Conservation (phyloP, 2,797 vertebrate genomes). For the Anguilla megastoma region DNA sequence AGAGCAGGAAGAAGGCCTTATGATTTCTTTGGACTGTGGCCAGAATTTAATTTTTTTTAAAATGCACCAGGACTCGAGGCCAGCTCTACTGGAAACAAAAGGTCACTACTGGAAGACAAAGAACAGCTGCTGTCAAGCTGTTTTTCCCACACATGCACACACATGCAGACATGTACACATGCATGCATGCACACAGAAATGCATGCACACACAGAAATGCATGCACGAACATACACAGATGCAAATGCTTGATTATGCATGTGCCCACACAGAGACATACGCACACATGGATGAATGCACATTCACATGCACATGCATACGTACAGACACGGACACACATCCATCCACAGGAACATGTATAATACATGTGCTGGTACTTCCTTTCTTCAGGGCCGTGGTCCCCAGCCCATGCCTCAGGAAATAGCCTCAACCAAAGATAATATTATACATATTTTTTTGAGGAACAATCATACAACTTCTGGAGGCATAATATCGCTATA, state of each 20-base stretch:
- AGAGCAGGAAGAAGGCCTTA: neutral
- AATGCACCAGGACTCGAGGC: neutral
- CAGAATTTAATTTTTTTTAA: neutral
- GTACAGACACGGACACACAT: neutral
- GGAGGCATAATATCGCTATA: neutral
- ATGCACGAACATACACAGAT: neutral
- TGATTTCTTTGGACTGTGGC: neutral
- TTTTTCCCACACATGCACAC: constrained; percentile 7
- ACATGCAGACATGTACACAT: neutral
- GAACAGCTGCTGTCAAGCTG: constrained; percentile 11
- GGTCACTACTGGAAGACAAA: neutral
- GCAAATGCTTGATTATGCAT: neutral
- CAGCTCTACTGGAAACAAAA: neutral
- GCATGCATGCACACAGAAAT: neutral
- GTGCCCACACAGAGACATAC: neutral
- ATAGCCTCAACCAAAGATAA: too few relatives aligned
- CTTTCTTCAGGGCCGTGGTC: too few relatives aligned
- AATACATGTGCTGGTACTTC: too few relatives aligned
- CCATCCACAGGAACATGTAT: too few relatives aligned
- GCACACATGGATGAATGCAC: neutral
- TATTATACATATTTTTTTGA: neutral
- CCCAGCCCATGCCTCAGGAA: too few relatives aligned
- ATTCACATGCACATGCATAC: neutral
- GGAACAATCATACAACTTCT: neutral
- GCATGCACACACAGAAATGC: neutral